Conservation (phyloP, 2,888 invertebrate species). For the Tetranychus truncatus region DNA sequence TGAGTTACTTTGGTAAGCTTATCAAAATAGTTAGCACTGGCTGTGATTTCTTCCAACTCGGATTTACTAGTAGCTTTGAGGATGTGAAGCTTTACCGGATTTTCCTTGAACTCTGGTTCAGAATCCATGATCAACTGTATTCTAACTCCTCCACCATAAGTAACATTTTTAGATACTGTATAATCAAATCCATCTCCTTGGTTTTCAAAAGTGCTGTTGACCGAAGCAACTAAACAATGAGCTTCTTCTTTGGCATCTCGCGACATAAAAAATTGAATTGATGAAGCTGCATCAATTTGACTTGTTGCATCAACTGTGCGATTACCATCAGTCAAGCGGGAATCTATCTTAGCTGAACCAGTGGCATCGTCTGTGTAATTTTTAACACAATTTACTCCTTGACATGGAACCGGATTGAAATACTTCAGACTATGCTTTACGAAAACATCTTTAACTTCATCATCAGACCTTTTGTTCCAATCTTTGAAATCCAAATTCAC, state of each 20-base stretch:
- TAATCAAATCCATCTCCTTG: not conserved
- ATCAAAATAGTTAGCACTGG: not conserved
- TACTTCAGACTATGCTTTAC: not conserved
- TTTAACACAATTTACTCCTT: not conserved
- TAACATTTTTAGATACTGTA: not conserved
- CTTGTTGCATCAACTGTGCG: not conserved
- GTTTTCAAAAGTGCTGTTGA: not conserved
- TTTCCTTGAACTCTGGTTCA: not conserved
- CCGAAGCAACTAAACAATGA: not conserved
- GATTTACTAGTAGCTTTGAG: not conserved
- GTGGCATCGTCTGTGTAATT: not conserved
- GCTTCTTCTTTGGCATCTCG: not conserved
- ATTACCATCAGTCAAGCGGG: not conserved
- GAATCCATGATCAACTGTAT: not conserved
- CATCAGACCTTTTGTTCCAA: not conserved
- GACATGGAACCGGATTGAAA: not conserved
- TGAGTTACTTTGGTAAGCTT: not conserved
- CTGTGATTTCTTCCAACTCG: not conserved
- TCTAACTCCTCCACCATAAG: not conserved
- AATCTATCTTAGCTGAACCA: not conserved
- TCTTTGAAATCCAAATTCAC: not conserved
- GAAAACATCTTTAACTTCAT: not conserved
- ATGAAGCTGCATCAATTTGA: not conserved
- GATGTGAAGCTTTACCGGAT: not conserved
- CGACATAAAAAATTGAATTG: not conserved